Conservation (phyloP, 2,888 invertebrate species). For the Macrosoma leucophasiata region DNA sequence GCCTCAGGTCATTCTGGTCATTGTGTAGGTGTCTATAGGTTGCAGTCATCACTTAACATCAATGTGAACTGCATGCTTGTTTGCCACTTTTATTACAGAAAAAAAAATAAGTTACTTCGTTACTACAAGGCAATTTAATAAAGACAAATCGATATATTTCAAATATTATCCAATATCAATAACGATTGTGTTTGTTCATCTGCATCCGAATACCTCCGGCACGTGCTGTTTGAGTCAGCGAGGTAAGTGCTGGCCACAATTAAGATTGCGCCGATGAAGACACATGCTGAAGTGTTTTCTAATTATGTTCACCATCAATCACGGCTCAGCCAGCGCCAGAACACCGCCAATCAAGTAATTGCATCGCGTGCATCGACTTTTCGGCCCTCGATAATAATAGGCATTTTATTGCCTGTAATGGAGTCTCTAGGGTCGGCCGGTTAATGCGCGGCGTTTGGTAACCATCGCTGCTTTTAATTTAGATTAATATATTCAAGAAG, state of each 20-base stretch:
- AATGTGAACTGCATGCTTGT: too few species aligned
- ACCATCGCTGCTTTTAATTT: constrained; percentile 63
- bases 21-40: too few species aligned
- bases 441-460: constrained; percentile 61
- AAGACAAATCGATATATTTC: too few species aligned
- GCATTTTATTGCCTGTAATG: constrained; percentile 75
- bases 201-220: constrained; percentile 29
- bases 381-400: constrained; percentile 75
- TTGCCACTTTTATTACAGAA: too few species aligned
- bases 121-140: too few species aligned
- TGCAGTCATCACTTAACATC: too few species aligned
- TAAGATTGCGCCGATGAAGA: constrained; percentile 72
- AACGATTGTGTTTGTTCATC: constrained; percentile 14
- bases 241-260: constrained; percentile 69
- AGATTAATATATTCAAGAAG: constrained; percentile 63
- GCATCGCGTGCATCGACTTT: constrained; percentile 76
- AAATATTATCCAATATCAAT: too few species aligned
- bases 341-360: constrained; percentile 75
- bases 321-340: constrained; percentile 60
- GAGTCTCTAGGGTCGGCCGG: constrained; percentile 71
- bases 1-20: too few species aligned
- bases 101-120: too few species aligned
- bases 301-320: constrained; percentile 74
- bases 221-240: constrained; percentile 67
- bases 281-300: constrained; percentile 75